Conservation (phyloP, 2,113 vertebrate genomes). For the Scartelaos histophorus region DNA sequence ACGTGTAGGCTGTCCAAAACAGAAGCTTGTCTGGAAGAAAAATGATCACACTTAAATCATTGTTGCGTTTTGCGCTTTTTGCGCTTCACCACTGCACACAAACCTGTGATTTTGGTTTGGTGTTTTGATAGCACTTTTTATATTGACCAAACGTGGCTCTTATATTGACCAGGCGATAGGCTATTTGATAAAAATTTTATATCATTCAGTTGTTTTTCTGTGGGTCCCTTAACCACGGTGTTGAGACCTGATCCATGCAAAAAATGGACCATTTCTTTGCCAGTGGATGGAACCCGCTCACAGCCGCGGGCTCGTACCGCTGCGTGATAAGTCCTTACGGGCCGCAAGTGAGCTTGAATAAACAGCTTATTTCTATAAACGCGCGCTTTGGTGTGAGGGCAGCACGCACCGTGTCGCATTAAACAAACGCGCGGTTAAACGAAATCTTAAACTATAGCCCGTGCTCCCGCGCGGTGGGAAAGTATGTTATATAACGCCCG, state of each 20-base stretch:
- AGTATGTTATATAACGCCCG: conserved; percentile 48
- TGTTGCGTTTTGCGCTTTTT: background rate
- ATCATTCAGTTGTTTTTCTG: background rate
- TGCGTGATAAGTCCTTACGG: conserved; percentile 21
- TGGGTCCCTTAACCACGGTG: conserved; percentile 7
- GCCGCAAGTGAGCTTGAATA: background rate
- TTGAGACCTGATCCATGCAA: conserved; percentile 17
- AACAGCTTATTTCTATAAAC: conserved; percentile 37
- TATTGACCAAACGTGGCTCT: background rate
- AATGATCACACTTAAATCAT: background rate
- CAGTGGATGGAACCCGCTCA: background rate
- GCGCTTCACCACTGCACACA: background rate
- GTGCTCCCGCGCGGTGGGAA: conserved; percentile 2
- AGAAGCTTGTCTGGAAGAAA: background rate
- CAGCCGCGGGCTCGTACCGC: background rate
- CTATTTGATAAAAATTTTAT: background rate
- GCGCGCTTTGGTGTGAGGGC: conserved; percentile 4
- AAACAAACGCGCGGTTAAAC: conserved; percentile 30
- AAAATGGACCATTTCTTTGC: conserved; percentile 5
- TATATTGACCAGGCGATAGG: background rate
- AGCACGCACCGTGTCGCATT: background rate
- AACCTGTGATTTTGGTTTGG: background rate
- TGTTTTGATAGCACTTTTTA: background rate
- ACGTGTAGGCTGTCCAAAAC: background rate
- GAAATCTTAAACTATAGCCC: conserved; percentile 43